Base-by-base conservation (phyloP, 1,140 invertebrate genomes). In the Camponotus floridanus region DNA sequence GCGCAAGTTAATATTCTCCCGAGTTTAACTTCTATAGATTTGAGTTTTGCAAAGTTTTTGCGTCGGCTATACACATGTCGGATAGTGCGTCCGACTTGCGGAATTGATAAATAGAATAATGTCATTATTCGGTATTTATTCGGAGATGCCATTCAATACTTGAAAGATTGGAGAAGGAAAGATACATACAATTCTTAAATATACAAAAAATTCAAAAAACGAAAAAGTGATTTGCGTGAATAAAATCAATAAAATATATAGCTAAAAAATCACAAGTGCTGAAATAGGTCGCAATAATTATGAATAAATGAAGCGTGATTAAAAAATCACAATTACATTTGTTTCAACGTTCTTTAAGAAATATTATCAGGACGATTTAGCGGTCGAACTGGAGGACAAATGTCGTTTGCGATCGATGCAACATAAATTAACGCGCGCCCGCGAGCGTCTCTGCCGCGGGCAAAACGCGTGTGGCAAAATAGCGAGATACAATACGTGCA, bases 391-490 rank as follows among this genome's bases (percentile, higher is more conserved):
- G 13, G 9, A 6, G 42, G 36, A n/a, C 18, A 36, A 21, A 21
- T 48, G 7, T 9, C 21, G 36, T 15, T 36, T 39, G 45, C 39
- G 31, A 68, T 15, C 79, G 65, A 73, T 61, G 36, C 39, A 11
- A 62, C 18, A 13, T 74, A 83, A 57, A 83, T 83, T n/a, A 74
- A 83, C 79, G 18, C 62, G 39, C 4, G 57, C 21, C 42, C 57
- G 59, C 39, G 31, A 70, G 26, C 67, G 55, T 83, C 45, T 78
- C 59, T 79, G 48, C 70, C 65, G 64, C 55, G 18, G 36, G 78
- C 80, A 85, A 86, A 88, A 74, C 62, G 81, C 57, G 36, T 55
- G 83, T 51, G 68, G 74, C 62, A 57, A 64, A 64, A 88, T 73
- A 86, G 57, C 87, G 86, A 59, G 67, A 64, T 71, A 74, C 68